Percentiles rank a stretch among this genome's conserved stretches.
Evolutionary conservation across 2,113 vertebrate species (phyloP).

Genomic region (Sylvilagus bachmani): DNA sequence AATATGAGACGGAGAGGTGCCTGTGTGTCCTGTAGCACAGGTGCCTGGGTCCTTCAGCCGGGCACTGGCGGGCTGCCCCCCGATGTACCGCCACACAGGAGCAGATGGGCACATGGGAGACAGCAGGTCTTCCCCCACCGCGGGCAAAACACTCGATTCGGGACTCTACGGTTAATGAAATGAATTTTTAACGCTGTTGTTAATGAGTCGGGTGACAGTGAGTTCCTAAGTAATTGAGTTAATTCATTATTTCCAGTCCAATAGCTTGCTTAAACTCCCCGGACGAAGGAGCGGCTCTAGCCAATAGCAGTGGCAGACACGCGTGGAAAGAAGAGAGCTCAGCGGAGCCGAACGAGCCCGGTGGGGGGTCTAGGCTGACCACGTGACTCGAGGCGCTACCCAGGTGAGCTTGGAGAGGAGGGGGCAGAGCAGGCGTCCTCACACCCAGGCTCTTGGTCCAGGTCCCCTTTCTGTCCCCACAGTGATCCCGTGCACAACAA

Average conservation of each 20-base stretch:
- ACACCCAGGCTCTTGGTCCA: no score
- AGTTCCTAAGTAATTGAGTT: not conserved
- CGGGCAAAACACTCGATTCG: not conserved
- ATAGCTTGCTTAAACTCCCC: not conserved
- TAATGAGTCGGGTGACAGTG: not conserved
- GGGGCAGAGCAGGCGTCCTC: no score
- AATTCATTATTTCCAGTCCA: not conserved
- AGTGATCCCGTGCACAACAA: no score
- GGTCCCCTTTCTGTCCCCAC: no score
- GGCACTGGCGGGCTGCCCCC: not conserved
- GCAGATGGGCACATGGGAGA: no score
- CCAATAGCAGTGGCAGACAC: not conserved
- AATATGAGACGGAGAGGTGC: not conserved
- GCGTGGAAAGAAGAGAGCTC: not conserved
- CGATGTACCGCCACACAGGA: not conserved
- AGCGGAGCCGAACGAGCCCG: not conserved
- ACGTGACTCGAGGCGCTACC: no score
- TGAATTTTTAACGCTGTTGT: not conserved
- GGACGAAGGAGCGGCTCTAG: not conserved
- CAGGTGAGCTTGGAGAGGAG: no score
- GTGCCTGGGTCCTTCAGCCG: not conserved
- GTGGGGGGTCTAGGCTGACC: not conserved
- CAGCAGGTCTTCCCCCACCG: not conserved
- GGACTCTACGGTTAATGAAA: not conserved
- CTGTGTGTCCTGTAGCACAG: not conserved